Conservation (phyloP, 2,113 vertebrate species). For the Aptenodytes forsteri region DNA sequence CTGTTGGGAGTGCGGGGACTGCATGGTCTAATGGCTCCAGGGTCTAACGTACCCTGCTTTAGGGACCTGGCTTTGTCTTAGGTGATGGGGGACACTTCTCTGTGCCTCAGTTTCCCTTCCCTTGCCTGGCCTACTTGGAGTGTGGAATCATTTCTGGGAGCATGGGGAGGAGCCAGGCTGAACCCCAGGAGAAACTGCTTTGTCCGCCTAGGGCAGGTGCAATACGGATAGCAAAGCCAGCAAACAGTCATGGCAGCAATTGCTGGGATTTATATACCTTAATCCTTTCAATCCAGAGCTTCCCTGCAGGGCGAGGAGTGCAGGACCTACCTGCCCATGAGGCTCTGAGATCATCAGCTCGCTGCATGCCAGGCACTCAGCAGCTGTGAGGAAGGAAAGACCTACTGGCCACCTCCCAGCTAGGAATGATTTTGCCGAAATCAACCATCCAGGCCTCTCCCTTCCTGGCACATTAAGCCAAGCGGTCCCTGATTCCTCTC, state of each 20-base stretch:
- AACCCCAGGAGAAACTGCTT: background rate
- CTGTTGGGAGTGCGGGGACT: rapidly evolving
- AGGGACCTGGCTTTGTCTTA: background rate
- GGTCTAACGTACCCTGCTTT: background rate
- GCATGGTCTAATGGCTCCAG: rapidly evolving
- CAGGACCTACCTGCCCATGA: background rate
- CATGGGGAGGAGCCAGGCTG: background rate
- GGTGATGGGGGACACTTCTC: background rate
- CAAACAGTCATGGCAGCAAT: background rate
- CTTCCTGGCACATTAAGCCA: background rate
- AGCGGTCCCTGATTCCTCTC: background rate
- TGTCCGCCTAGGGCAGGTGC: background rate
- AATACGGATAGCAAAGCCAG: rapidly evolving
- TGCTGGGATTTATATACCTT: background rate
- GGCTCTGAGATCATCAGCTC: background rate
- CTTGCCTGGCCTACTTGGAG: background rate
- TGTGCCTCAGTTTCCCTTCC: background rate
- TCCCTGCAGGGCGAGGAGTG: background rate
- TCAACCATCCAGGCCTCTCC: background rate
- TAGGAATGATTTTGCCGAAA: background rate
- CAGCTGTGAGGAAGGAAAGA: background rate
- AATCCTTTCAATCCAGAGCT: background rate
- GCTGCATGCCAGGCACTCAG: background rate
- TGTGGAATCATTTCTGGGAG: background rate
- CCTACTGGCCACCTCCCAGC: background rate